These are phyloP conservation scores for Eupeodes latifasciatus DNA, from an alignment of 2,888 invertebrate species.

Conservation along the genomic window DNA sequence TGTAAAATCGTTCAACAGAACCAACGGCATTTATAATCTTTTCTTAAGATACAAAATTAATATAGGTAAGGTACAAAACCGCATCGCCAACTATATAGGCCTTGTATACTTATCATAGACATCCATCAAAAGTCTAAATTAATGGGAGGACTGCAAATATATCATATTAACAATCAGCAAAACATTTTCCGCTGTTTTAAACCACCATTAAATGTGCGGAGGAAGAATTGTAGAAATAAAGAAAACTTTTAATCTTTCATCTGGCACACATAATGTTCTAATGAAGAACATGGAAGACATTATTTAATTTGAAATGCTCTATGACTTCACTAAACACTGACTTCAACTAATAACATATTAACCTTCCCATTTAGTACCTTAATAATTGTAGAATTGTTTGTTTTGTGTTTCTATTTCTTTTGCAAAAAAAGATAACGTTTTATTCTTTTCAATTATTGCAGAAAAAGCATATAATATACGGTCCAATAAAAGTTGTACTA, in stretches of 20 bases:
- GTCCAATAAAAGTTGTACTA: neutral
- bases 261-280: neutral
- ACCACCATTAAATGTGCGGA: too few relatives aligned
- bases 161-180: too few relatives aligned
- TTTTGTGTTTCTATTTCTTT: neutral
- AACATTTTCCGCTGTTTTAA: too few relatives aligned
- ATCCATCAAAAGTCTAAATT: too few relatives aligned
- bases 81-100: too few relatives aligned
- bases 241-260: constrained; percentile 1
- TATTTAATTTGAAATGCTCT: constrained; percentile 32
- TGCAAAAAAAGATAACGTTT: neutral
- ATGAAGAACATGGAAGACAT: neutral
- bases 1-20: too few relatives aligned
- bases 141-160: too few relatives aligned
- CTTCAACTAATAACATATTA: constrained; percentile 23
- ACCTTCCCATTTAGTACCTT: constrained; percentile 6
- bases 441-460: neutral
- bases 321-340: constrained; percentile 1
- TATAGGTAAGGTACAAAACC: too few relatives aligned
- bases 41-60: too few relatives aligned
- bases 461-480: neutral
- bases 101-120: too few relatives aligned
- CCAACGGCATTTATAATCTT: too few relatives aligned
- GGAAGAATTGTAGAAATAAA: too few relatives aligned
- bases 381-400: constrained; percentile 5